Conservation (phyloP, 2,888 invertebrate genomes). For the Idaea biselata region DNA sequence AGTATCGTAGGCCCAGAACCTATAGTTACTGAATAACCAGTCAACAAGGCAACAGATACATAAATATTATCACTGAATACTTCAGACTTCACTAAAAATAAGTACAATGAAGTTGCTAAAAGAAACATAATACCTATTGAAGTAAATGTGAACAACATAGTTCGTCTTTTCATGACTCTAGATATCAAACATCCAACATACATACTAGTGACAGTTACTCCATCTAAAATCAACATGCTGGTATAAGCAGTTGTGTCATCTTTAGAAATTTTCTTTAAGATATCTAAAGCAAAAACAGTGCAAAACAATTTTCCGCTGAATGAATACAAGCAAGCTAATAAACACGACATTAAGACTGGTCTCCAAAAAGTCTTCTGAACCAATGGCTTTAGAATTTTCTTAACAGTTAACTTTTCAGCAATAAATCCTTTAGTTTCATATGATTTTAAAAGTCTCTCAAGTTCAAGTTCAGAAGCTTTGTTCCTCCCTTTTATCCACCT, state of each 20-base stretch:
- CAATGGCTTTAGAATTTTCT: neutral
- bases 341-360: slow-evolving; percentile 30
- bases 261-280: slow-evolving; percentile 44
- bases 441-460: slow-evolving; percentile 33
- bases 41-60: slow-evolving; percentile 30
- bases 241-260: slow-evolving; percentile 40
- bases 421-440: slow-evolving; percentile 17
- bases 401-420: slow-evolving; percentile 1
- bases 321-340: slow-evolving; percentile 26
- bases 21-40: slow-evolving; percentile 36
- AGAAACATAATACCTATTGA: slow-evolving; percentile 31
- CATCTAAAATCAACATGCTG: slow-evolving; percentile 47
- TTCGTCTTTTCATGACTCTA: slow-evolving; percentile 34
- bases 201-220: slow-evolving; percentile 43
- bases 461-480: slow-evolving; percentile 34
- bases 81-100: slow-evolving; percentile 31
- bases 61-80: slow-evolving; percentile 33
- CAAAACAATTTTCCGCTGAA: slow-evolving; percentile 44
- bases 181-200: slow-evolving; percentile 35
- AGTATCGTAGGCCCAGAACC: slow-evolving; percentile 42
- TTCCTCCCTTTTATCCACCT: slow-evolving; percentile 39
- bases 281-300: slow-evolving; percentile 43
- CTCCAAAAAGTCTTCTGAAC: slow-evolving; percentile 34
- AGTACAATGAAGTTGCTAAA: slow-evolving; percentile 34
- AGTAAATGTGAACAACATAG: slow-evolving; percentile 34